These are phyloP conservation scores for Lycopodina hypogea DNA, from an alignment of 37 sponge, comb jelly and placozoan genomes.

Conservation along the genomic window DNA sequence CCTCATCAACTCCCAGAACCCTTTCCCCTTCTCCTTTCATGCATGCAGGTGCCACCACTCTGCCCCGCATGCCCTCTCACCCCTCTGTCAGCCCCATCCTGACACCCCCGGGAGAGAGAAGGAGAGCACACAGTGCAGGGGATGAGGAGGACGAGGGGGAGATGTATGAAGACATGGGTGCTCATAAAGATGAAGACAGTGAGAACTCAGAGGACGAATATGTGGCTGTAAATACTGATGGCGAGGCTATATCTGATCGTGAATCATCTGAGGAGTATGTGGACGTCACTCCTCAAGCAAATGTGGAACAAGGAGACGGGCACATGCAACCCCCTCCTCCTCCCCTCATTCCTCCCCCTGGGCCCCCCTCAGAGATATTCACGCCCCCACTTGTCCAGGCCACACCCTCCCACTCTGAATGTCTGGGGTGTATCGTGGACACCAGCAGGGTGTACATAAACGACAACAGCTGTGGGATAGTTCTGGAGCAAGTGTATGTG, in stretches of 20 bases:
- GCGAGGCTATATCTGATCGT: not conserved
- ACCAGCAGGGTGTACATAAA: slow-evolving; percentile 41
- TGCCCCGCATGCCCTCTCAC: slow-evolving; percentile 11
- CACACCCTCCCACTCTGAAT: slow-evolving; percentile 15
- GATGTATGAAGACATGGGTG: slow-evolving; percentile 8
- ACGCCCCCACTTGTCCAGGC: slow-evolving; percentile 4
- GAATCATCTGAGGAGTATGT: slow-evolving; percentile 51
- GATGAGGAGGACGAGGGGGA: slow-evolving; percentile 16
- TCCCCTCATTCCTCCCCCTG: slow-evolving; percentile 2
- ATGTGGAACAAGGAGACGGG: not conserved
- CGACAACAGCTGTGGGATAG: slow-evolving; percentile 37
- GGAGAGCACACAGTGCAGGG: not conserved
- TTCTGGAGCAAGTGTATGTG: slow-evolving; percentile 67
- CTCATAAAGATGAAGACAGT: not conserved
- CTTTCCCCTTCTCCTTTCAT: not conserved
- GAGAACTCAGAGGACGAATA: slow-evolving; percentile 12
- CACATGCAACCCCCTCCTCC: slow-evolving; percentile 23
- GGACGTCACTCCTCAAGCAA: not conserved
- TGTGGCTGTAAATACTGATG: not conserved
- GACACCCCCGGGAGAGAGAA: not conserved
- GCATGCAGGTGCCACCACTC: not conserved
- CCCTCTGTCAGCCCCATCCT: not conserved
- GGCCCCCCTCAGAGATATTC: slow-evolving; percentile 22
- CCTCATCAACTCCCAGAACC: not conserved
- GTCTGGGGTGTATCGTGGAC: slow-evolving; percentile 45